Evolutionary conservation across 2,113 vertebrate species (phyloP), one percentile per base, ranked within the genome.

Genomic region (Peromyscus leucopus): DNA sequence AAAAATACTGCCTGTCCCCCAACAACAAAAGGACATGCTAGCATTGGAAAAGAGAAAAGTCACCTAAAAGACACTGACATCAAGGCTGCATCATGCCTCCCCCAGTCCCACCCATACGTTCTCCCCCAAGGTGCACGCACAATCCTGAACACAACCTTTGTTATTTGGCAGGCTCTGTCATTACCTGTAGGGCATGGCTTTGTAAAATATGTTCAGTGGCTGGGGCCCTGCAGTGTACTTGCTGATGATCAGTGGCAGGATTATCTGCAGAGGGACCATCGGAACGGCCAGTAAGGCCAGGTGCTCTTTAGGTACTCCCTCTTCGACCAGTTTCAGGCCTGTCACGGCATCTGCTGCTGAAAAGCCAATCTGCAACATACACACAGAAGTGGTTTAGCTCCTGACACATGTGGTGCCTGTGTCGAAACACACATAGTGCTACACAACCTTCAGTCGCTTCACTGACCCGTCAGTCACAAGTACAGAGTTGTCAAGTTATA

Each of bases 301-400:
- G 97, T 99, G 99, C 93, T 99, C 99, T 96, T 99, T 99, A 1
- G 99, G 99, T 80, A 99, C 99, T 9, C 99, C 99, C 1, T 99
- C 99, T 98, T 99, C 99, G 71, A 99, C 99, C 98, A 99, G 95
- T 96, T 99, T 99, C 93, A 99, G 99, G 79, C 99, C 99, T 3
- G 99, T 99, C 72, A 99, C 99, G 26, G 99, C 99, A 96, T 99
- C 99, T 59, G 99, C 99, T 95, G 99, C 99, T 74, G 99, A 99
- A 98, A 99, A 99, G 57, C 99, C 99, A 28, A 99, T 98, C 99
- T 99, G 98, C 92, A 98, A 98, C 0, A 74, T 0, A 95, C 91
- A 96, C 65, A 94, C 33, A 90, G 75, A 84, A 57, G 55, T 96
- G 31, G 96, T 21, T 97, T 74, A 94, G 85, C 72, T 94, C 82